phyloP scores from a whole-genome alignment of 2,797 vertebrate genomes.

The Aphelocoma californica region DNA sequence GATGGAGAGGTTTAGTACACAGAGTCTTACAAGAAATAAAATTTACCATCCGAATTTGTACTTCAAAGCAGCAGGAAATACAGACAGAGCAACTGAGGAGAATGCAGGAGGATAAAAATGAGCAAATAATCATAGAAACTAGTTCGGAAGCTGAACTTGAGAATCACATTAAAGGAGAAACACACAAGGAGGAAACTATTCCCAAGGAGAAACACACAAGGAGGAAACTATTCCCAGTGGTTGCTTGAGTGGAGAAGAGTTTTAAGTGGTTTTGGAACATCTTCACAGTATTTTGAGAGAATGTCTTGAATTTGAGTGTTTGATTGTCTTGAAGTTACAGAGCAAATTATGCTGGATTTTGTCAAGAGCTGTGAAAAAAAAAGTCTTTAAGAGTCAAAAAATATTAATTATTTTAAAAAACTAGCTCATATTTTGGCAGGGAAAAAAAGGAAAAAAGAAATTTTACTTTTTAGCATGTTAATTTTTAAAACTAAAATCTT shows the following conservation, averaged over 20 bases:
- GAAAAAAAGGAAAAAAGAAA: background rate
- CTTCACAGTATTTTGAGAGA: background rate
- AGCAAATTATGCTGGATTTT: background rate
- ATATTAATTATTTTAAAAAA: background rate
- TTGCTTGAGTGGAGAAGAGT: background rate
- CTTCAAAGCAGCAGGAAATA: background rate
- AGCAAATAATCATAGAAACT: background rate
- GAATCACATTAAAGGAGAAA: background rate
- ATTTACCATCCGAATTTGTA: background rate
- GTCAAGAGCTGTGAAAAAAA: background rate
- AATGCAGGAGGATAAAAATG: background rate
- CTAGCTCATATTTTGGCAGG: background rate
- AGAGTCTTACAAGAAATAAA: background rate
- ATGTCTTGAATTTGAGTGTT: background rate
- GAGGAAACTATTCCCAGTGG: background rate
- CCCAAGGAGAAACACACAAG: background rate
- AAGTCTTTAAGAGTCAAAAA: background rate
- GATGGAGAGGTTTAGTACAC: background rate
- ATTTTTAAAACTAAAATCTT: background rate
- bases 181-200: background rate
- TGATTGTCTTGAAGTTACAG: background rate
- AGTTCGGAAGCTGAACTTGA: background rate
- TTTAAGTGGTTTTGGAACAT: constrained; percentile 21
- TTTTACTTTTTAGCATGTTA: background rate
- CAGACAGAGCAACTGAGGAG: background rate